phyloP scores from a whole-genome alignment of 30 jellyfish, hydroid and myxozoan genomes.

The Aurelia sp. region DNA sequence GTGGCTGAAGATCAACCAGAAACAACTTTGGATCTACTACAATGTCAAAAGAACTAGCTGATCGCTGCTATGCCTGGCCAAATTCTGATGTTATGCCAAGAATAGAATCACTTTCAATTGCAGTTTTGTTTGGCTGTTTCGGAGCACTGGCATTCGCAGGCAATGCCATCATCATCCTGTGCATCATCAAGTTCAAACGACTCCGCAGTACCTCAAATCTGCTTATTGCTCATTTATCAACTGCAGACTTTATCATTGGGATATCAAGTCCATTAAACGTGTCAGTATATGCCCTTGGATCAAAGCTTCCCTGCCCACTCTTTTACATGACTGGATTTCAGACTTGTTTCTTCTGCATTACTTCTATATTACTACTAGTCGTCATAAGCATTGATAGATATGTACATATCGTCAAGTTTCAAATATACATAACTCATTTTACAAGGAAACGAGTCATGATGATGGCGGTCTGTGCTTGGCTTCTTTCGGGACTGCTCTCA shows the following conservation, averaged over 20 bases:
- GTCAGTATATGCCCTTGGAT: neutral
- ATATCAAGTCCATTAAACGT: constrained; percentile 8
- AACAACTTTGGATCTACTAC: neutral
- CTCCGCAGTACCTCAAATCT: neutral
- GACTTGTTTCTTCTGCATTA: constrained; percentile 35
- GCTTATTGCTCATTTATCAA: neutral
- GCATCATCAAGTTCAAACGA: constrained; percentile 17
- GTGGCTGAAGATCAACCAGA: neutral
- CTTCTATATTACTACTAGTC: constrained; percentile 26
- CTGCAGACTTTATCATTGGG: constrained; percentile 13
- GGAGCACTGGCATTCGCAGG: neutral
- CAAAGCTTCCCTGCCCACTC: neutral
- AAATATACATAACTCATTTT: neutral
- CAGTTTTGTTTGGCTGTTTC: neutral
- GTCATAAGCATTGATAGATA: constrained; percentile 45
- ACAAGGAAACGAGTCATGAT: too few relatives aligned
- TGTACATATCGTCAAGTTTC: constrained; percentile 9
- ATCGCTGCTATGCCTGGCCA: constrained; percentile 7
- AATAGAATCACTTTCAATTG: constrained; percentile 3
- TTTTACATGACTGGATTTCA: neutral
- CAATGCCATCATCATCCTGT: neutral
- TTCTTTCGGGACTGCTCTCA: neutral
- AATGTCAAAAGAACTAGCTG: neutral
- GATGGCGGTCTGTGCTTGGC: constrained; percentile 10
- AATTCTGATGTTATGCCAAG: neutral